These are phyloP conservation scores for Panagrolaimus sp. DNA, from an alignment of 1,140 invertebrate species.

Conservation along the genomic window DNA sequence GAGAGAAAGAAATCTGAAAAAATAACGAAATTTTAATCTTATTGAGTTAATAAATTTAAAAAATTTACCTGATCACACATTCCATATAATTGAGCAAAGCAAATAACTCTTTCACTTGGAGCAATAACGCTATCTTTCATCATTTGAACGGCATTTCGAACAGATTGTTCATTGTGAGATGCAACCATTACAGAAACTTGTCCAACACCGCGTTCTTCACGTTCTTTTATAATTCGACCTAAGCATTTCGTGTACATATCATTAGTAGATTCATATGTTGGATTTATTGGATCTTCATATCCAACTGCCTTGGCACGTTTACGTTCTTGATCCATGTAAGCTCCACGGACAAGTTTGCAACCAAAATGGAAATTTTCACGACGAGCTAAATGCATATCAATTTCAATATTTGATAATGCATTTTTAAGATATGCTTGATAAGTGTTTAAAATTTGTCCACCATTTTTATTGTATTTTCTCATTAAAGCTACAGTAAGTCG, in stretches of 20 bases:
- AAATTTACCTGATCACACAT: slow-evolving; percentile 82
- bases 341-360: slow-evolving; percentile 92
- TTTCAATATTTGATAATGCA: slow-evolving; percentile 77
- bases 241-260: slow-evolving; percentile 66
- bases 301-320: slow-evolving; percentile 77
- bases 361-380: slow-evolving; percentile 95
- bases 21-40: slow-evolving; percentile 11
- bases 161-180: slow-evolving; percentile 93
- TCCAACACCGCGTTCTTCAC: slow-evolving; percentile 40
- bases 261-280: slow-evolving; percentile 69
- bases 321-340: slow-evolving; percentile 94
- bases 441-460: slow-evolving; percentile 91
- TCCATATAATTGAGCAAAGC: slow-evolving; percentile 91
- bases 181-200: slow-evolving; percentile 79
- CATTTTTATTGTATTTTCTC: slow-evolving; percentile 68
- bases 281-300: slow-evolving; percentile 90
- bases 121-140: slow-evolving; percentile 85
- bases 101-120: slow-evolving; percentile 84
- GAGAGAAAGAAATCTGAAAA: slow-evolving; percentile 56
- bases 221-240: slow-evolving; percentile 68
- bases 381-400: slow-evolving; percentile 87
- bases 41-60: not conserved
- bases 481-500: slow-evolving; percentile 94
- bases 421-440: slow-evolving; percentile 96
- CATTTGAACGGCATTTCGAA: slow-evolving; percentile 76